These are phyloP conservation scores for Lepetodrilus schrolli DNA, from an alignment of 2,888 invertebrate genomes.

Conservation along the genomic window DNA sequence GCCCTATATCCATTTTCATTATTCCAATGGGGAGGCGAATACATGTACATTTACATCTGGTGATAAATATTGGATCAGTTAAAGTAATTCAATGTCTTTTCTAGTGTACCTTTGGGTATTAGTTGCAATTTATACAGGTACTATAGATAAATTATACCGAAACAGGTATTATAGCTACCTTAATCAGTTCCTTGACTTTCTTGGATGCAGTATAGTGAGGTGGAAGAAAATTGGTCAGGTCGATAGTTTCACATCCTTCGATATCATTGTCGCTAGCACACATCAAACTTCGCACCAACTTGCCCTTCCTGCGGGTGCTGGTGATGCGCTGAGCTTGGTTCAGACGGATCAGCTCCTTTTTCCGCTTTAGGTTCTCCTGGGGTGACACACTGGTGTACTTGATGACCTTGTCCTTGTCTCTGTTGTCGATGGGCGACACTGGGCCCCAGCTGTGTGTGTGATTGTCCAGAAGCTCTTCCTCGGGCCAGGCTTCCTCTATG, in stretches of 20 bases:
- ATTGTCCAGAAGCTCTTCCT: constrained; percentile 40
- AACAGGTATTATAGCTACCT: too few species aligned
- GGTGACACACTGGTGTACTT: constrained; percentile 47
- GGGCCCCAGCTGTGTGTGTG: not conserved
- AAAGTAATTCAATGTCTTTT: too few species aligned
- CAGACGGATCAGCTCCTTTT: constrained; percentile 65
- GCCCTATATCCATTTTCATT: too few species aligned
- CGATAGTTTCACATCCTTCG: constrained; percentile 52
- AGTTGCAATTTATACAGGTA: too few species aligned
- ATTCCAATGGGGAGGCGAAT: too few species aligned
- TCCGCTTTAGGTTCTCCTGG: constrained; percentile 63
- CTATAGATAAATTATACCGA: too few species aligned
- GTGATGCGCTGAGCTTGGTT: constrained; percentile 63
- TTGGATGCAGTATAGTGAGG: constrained; percentile 79
- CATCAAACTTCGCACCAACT: constrained; percentile 64
- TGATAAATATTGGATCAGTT: too few species aligned
- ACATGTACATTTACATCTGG: too few species aligned
- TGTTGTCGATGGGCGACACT: constrained; percentile 38
- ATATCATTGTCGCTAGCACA: constrained; percentile 68
- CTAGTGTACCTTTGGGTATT: too few species aligned
- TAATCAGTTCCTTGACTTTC: constrained; percentile 79
- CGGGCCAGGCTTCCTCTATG: constrained; percentile 77
- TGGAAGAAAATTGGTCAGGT: constrained; percentile 79
- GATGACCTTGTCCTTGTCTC: constrained; percentile 41
- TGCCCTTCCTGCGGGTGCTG: constrained; percentile 63